Conservation (phyloP, 2,797 vertebrate genomes). For the Falco columbarius region DNA sequence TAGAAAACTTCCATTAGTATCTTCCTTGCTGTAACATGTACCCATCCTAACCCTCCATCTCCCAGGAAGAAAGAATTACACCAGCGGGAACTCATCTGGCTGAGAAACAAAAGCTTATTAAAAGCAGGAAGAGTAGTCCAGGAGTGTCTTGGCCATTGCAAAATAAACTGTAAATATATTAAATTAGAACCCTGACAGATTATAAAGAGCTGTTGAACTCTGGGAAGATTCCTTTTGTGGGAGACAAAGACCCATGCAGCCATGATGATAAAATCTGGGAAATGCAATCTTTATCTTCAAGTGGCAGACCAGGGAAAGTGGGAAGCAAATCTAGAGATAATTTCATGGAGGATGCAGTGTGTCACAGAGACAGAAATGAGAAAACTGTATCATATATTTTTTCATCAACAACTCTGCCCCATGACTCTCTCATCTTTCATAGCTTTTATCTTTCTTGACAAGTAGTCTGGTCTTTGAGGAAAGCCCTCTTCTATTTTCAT, state of each 20-base stretch:
- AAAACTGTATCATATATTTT: background rate
- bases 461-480: background rate
- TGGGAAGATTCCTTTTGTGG: background rate
- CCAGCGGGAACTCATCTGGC: background rate
- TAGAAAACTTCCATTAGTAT: background rate
- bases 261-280: background rate
- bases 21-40: background rate
- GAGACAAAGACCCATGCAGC: background rate
- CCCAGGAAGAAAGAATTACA: background rate
- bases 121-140: background rate
- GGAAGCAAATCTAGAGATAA: background rate
- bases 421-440: background rate
- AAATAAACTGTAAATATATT: background rate
- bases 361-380: background rate
- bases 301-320: background rate
- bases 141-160: background rate
- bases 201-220: background rate
- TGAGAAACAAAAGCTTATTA: background rate
- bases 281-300: background rate
- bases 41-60: background rate
- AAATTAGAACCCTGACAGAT: background rate
- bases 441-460: constrained; percentile 8
- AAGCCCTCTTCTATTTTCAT: background rate
- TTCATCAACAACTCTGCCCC: background rate
- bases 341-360: background rate